These are phyloP conservation scores for Bradypus variegatus DNA, from an alignment of 2,797 vertebrate species.

Conservation along the genomic window DNA sequence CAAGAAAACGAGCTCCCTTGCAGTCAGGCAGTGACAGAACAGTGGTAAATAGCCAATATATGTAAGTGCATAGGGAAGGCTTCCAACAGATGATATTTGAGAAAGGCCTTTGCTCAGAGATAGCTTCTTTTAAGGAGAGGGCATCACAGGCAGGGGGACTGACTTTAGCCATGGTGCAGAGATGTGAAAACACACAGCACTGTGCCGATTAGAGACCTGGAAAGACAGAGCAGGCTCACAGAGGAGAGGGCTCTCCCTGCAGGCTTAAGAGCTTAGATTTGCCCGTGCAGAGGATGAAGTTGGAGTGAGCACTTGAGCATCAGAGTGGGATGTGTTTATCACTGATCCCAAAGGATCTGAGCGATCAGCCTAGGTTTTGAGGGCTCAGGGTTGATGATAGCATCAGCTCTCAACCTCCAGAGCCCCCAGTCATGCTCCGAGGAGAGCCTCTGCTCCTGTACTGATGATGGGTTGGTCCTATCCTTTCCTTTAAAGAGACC, in stretches of 20 bases:
- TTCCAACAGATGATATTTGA: not conserved
- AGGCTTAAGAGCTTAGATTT: not conserved
- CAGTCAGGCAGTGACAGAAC: not conserved
- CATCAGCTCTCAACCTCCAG: accelerated
- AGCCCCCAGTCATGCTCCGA: not conserved
- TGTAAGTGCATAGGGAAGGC: not conserved
- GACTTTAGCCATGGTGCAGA: not conserved
- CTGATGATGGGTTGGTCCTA: not conserved
- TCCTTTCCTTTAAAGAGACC: not conserved
- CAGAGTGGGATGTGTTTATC: not conserved
- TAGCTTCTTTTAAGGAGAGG: not conserved
- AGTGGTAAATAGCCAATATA: not conserved
- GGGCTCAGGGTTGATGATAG: not conserved
- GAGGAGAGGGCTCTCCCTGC: not conserved
- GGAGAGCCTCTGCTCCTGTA: no score
- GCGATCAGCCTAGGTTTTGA: not conserved
- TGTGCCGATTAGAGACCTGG: not conserved
- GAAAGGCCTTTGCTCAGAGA: not conserved
- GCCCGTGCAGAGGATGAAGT: not conserved
- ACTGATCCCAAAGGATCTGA: no score
- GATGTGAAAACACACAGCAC: not conserved
- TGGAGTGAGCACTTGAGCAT: not conserved
- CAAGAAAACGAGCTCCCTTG: not conserved
- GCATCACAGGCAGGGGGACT: not conserved
- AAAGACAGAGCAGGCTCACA: not conserved